Evolutionary conservation across 2,797 vertebrate species (phyloP), one percentile per base, ranked within the genome.

Genomic region (Sternotherus odoratus): DNA sequence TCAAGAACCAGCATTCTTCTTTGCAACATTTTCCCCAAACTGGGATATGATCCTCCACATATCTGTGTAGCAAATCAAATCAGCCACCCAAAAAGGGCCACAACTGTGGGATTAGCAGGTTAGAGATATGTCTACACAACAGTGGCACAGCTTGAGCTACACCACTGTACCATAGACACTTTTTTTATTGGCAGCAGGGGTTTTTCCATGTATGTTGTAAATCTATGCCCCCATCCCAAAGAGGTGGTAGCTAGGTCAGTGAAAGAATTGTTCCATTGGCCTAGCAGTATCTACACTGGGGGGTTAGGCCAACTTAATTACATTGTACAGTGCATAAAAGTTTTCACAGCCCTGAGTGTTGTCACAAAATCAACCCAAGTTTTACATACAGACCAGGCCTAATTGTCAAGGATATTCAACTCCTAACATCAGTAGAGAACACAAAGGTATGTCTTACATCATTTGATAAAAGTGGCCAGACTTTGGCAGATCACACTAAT

Each of bases 391-490:
- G n/a, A 36, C n/a, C 63, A 36, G 83, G 86, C 85, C 82, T 90
- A 88, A 48, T 80, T 63, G 82, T 63, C 15, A 82, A 30, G 63
- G 74, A 92, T 24, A 48, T 48, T 75, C 53, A 87, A 57, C 53
- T 26, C 10, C 46, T 12, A 1, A 11, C 36, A 50, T 93, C 80
- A 56, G 30, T 83, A 83, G 87, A 87, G 51, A 84, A 63, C 19
- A 77, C 30, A 54, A 84, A 93, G 90, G 74, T 26, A 16, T 21
- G n/a, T 83, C 84, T 90, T 93, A 57, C 53, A 66, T 86, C 89
- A 74, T 91, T 26, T 87, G 46, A 77, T 88, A 94, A 88, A 95
- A 94, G 87, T 49, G 53, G 19, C 9, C 30, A 84, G 85, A 48
- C 5, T 86, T 88, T 79, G 46, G 75, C 19, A 66, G n/a, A 66